Evolutionary conservation across 2,888 invertebrate genomes (phyloP), one percentile per base, ranked within the genome.

Genomic region (Leucophenga montana): DNA sequence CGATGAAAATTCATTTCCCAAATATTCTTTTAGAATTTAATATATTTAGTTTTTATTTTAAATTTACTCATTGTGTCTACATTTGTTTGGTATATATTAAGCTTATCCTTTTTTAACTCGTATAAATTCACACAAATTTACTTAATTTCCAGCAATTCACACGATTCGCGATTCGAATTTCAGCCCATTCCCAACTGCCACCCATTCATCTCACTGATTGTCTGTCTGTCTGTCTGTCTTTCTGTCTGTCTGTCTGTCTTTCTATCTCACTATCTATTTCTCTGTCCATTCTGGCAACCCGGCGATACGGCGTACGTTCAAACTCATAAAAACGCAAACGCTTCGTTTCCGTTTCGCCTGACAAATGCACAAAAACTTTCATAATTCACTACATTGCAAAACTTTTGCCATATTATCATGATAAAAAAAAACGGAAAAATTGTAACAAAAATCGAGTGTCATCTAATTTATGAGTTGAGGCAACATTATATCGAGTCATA

Each of bases 361-460:
- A 85, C 86, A 86, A 86, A 86, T 81, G 80, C 86, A 86, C 79
- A 82, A 80, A 74, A 79, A 77, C 67, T 73, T 72, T 79, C 78
- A 82, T 77, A 79, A 73, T 71, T 73, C 67, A 66, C 70, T 53
- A 53, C 50, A 62, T 31, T n/a, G 64, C 70, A 33, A 71, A 68
- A 59, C 70, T 67, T 69, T 18, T 33, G 59, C 31, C 33, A 59
- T 77, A 85, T 83, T 82, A 79, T 72, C 82, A 84, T 85, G 78
- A 79, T 84, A 85, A 85, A 85, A 84, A 83, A 77, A 69, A 69
- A 68, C 61, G 27, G n/a, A n/a, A n/a, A 53, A 61, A 57, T 18
- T 27, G 53, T 69, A 39, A 67, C n/a, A 54, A 62, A 59, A 70
- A 64, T 53, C 69, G 71, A 68, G 62, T 53, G 71, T 74, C 77